phyloP scores from a whole-genome alignment of 2,888 invertebrate species.

The Prenolepis imparis region DNA sequence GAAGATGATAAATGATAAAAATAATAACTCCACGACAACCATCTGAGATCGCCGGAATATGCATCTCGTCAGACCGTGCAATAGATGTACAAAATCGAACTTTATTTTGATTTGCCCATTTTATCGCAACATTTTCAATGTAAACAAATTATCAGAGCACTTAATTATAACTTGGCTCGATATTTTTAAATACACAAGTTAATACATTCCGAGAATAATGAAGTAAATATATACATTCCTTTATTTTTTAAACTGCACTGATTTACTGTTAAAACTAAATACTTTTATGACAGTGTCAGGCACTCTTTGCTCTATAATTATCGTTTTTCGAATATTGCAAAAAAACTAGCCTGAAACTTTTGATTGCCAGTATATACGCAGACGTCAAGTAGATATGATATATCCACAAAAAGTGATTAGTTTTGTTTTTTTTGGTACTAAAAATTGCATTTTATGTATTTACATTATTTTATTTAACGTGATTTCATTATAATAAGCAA shows the following conservation, averaged over 20 bases:
- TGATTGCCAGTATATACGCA: not conserved
- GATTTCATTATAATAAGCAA: not conserved
- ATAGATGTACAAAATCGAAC: too few species aligned
- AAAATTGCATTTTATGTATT: not conserved
- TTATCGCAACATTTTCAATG: not conserved
- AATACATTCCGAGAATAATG: not conserved
- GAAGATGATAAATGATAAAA: too few species aligned
- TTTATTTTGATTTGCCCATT: too few species aligned
- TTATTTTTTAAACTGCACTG: not conserved
- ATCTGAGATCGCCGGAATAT: too few species aligned
- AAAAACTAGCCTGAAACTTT: conserved; percentile 10
- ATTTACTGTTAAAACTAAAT: conserved; percentile 1
- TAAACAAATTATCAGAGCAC: not conserved
- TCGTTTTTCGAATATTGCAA: not conserved
- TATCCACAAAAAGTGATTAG: too few species aligned
- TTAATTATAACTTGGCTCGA: not conserved
- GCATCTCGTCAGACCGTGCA: too few species aligned
- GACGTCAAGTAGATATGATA: not conserved
- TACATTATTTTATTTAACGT: not conserved
- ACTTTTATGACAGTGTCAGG: not conserved
- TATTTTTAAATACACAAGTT: conserved; percentile 17
- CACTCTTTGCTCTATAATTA: not conserved
- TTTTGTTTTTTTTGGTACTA: not conserved
- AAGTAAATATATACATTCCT: conserved; percentile 13
- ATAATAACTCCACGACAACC: too few species aligned